Conservation (phyloP, 2,888 invertebrate genomes). For the Orchesellides sinensis region DNA sequence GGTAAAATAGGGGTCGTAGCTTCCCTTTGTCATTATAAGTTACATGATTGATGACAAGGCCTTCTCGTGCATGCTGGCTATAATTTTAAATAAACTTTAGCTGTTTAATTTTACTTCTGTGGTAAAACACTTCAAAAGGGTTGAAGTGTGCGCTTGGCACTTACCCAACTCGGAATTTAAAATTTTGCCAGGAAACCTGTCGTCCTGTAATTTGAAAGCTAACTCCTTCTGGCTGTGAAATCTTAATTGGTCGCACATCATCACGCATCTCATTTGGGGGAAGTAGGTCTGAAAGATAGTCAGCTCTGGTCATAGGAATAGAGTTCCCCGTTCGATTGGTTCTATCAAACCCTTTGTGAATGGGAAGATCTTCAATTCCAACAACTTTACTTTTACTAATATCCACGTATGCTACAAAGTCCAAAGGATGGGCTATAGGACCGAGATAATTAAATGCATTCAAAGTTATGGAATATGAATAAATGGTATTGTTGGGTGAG, state of each 20-base stretch:
- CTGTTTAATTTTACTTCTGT: background rate
- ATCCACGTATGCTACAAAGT: constrained; percentile 54
- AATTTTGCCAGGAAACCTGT: constrained; percentile 64
- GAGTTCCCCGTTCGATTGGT: constrained; percentile 36
- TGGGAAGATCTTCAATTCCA: constrained; percentile 54
- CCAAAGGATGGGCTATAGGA: constrained; percentile 62
- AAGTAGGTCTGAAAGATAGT: constrained; percentile 20
- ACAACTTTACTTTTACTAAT: constrained; percentile 27
- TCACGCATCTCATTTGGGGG: constrained; percentile 31
- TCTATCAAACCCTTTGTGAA: constrained; percentile 34
- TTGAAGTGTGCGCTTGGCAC: background rate
- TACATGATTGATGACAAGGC: constrained; percentile 37
- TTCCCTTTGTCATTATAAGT: constrained; percentile 49
- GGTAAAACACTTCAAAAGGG: background rate
- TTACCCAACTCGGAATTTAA: constrained; percentile 59
- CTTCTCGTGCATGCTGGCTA: constrained; percentile 49
- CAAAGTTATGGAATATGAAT: no score
- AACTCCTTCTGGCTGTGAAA: constrained; percentile 41
- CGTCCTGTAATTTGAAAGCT: constrained; percentile 52
- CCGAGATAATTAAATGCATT: background rate
- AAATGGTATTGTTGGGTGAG: background rate
- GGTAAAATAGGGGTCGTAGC: constrained; percentile 54
- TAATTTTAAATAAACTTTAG: background rate
- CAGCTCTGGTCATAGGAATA: background rate
- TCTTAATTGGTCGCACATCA: constrained; percentile 43